Evolutionary conservation across 2,888 invertebrate genomes (phyloP), one percentile per base, ranked within the genome.

Genomic region (Hypolimnas misippus): DNA sequence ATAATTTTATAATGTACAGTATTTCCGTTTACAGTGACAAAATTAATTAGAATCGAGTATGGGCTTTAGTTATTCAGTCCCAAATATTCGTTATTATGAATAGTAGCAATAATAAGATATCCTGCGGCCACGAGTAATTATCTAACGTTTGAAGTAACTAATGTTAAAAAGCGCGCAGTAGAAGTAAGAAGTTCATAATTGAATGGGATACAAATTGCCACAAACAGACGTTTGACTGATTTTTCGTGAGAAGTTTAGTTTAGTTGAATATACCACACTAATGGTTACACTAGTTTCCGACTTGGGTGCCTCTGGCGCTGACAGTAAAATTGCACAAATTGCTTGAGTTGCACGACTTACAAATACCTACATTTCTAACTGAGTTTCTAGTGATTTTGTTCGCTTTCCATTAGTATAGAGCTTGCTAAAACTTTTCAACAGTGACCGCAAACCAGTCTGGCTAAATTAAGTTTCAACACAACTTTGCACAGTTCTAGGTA

Each of bases 401-500:
- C 72, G 70, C 62, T 69, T 73, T 78, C 73, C 74, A 77, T 77
- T 77, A 75, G 72, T 66, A 62, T 70, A 72, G 73, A 73, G 72
- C 72, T 73, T 57, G 70, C 67, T 68, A 57, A 75, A 81, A 79
- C 73, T 81, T 81, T 76, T 73, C 70, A 72, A 73, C 72, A 73
- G 74, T 66, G 75, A 76, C 78, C 75, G 75, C 74, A 70, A 73
- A 74, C 74, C 71, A 75, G 77, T 76, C 74, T 72, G 72, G 76
- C 76, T 79, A 79, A 80, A 82, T 82, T 81, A 81, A 82, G 82
- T 82, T 82, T 76, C 72, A 73, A 76, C 72, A 66, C 64, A 68
- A 69, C 68, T 73, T 64, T 65, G 29, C 49, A 44, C 29, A 67
- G 64, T 67, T 46, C 12, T 46, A 46, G 59, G 62, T 33, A 51